Evolutionary conservation across 2,113 vertebrate genomes (phyloP).

Genomic region (Morone chrysops): DNA sequence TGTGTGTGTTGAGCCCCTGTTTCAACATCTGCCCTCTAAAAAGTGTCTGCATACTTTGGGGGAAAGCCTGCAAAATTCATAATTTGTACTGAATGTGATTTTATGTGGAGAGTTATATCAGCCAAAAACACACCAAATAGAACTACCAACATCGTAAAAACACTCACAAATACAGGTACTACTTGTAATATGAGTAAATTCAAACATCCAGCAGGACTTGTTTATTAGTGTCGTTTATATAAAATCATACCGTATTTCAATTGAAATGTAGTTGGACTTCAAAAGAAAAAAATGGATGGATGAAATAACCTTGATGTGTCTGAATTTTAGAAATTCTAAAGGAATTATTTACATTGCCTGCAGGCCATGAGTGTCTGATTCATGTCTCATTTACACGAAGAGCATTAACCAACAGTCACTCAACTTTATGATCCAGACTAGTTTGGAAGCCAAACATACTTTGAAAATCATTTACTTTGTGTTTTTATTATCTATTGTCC

Average conservation of each 20-base stretch:
- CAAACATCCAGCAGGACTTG: background rate
- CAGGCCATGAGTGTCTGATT: constrained; percentile 40
- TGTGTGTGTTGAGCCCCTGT: background rate
- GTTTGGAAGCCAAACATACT: constrained; percentile 17
- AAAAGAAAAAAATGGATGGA: constrained; percentile 43
- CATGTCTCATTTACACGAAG: constrained; percentile 44
- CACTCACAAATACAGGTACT: background rate
- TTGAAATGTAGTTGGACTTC: constrained; percentile 35
- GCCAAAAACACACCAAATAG: constrained; percentile 1
- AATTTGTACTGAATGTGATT: constrained; percentile 17
- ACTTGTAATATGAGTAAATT: background rate
- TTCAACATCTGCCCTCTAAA: constrained; percentile 7
- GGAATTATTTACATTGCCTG: constrained; percentile 68
- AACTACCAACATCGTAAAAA: background rate
- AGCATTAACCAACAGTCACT: constrained; percentile 46
- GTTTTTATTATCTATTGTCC: too few species aligned
- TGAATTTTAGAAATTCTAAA: constrained; percentile 61
- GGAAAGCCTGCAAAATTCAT: background rate
- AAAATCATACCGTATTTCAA: background rate
- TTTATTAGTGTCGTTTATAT: background rate
- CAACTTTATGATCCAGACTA: constrained; percentile 29
- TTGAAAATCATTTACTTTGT: constrained; percentile 10
- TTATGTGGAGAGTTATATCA: constrained; percentile 18
- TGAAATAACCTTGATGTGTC: constrained; percentile 49
- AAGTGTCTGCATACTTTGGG: background rate